These are phyloP conservation scores for Thyatira batis DNA, from an alignment of 2,888 invertebrate genomes.

Conservation along the genomic window DNA sequence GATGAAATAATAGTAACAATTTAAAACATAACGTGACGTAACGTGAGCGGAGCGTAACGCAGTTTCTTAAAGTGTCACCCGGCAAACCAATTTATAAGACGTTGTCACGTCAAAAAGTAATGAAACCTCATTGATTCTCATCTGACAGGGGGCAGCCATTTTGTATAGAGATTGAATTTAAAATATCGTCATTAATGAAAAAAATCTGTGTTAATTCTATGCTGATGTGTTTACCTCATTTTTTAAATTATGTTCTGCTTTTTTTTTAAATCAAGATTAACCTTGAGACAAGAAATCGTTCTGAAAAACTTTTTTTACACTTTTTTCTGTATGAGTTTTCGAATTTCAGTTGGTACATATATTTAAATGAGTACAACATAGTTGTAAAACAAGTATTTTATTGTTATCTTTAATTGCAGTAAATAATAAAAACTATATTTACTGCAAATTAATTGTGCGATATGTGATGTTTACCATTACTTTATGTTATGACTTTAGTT, in stretches of 20 bases:
- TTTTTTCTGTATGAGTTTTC: too few species aligned
- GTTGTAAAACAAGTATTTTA: not conserved
- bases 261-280: not conserved
- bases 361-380: not conserved
- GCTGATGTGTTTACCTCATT: not conserved
- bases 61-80: too few species aligned
- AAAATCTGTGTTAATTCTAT: not conserved
- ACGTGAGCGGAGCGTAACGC: too few species aligned
- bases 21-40: not conserved
- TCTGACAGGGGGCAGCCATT: not conserved
- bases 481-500: conserved; percentile 29
- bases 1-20: too few species aligned
- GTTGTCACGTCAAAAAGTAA: too few species aligned
- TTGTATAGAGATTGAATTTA: not conserved
- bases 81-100: too few species aligned
- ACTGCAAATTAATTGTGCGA: conserved; percentile 20
- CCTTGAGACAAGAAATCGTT: too few species aligned
- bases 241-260: not conserved
- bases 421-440: not conserved
- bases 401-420: not conserved
- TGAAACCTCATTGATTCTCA: not conserved
- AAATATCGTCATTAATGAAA: not conserved
- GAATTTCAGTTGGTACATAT: too few species aligned
- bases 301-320: too few species aligned
- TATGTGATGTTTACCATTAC: conserved; percentile 73